Conservation (phyloP, 1,140 invertebrate species). For the Ceratina australensis region DNA sequence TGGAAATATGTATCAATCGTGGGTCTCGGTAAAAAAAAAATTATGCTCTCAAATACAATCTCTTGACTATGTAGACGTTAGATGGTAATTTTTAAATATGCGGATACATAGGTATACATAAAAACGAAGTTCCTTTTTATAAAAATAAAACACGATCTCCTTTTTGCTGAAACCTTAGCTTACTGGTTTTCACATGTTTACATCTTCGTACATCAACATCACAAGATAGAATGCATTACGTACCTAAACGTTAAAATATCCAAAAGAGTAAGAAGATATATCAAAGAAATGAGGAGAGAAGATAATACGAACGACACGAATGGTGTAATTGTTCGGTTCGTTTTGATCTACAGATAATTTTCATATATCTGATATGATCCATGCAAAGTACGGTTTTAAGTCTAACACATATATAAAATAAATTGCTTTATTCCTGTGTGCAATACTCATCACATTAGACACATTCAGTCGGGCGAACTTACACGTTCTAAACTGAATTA, state of each 20-base stretch:
- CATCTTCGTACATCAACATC: constrained; percentile 15
- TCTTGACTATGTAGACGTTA: neutral
- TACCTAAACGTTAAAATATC: constrained; percentile 32
- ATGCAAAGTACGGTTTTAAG: constrained; percentile 16
- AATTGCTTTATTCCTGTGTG: constrained; percentile 23
- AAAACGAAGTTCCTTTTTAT: constrained; percentile 56
- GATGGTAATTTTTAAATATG: constrained; percentile 4
- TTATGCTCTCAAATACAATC: neutral
- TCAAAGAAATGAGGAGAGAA: constrained; percentile 8
- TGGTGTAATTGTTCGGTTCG: neutral
- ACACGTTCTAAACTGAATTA: neutral
- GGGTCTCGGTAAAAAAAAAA: constrained; percentile 19
- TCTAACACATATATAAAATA: constrained; percentile 32
- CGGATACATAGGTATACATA: constrained; percentile 13
- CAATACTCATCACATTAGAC: constrained; percentile 23
- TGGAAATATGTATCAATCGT: constrained; percentile 58
- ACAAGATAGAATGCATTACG: constrained; percentile 33
- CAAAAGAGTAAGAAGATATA: constrained; percentile 2
- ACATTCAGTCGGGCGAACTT: constrained; percentile 3
- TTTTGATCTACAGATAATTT: neutral
- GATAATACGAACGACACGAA: constrained; percentile 5
- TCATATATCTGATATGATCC: constrained; percentile 1
- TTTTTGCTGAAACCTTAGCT: constrained; percentile 35
- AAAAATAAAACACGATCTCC: constrained; percentile 65
- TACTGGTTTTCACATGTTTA: constrained; percentile 43